Evolutionary conservation across 1,140 invertebrate genomes (phyloP).

Genomic region (Aphis gossypii): DNA sequence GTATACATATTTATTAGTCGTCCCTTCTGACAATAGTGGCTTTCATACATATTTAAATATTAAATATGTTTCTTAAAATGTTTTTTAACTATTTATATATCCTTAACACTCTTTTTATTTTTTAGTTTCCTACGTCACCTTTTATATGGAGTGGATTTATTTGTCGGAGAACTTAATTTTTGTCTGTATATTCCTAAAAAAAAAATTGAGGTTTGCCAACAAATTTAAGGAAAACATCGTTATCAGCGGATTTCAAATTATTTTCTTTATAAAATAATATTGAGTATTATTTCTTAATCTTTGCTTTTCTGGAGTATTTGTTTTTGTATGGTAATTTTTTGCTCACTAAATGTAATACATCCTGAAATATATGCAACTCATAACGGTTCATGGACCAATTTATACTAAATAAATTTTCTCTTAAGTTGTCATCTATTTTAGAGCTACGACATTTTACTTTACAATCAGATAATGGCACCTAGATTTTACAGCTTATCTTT

Average conservation of each 20-base stretch:
- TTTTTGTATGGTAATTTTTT: neutral
- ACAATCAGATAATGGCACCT: no score
- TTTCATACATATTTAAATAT: no score
- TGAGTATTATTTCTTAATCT: neutral
- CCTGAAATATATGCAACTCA: constrained; percentile 6
- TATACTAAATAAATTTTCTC: no score
- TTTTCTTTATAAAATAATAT: neutral
- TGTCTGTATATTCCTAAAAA: neutral
- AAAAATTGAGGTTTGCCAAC: neutral
- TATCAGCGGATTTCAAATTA: neutral
- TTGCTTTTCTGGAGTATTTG: neutral
- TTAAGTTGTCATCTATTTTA: no score
- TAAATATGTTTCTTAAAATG: neutral
- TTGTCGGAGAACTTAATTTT: neutral
- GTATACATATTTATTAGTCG: no score
- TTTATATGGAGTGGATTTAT: neutral
- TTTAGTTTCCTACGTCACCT: neutral
- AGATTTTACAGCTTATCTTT: no score
- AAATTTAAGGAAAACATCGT: neutral
- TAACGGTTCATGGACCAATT: neutral
- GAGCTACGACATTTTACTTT: no score
- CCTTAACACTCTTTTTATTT: neutral
- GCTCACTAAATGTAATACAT: neutral
- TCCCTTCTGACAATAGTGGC: no score
- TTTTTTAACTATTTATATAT: neutral